These are phyloP conservation scores for Pangasius djambal DNA, from an alignment of 2,797 vertebrate species.

Conservation along the genomic window DNA sequence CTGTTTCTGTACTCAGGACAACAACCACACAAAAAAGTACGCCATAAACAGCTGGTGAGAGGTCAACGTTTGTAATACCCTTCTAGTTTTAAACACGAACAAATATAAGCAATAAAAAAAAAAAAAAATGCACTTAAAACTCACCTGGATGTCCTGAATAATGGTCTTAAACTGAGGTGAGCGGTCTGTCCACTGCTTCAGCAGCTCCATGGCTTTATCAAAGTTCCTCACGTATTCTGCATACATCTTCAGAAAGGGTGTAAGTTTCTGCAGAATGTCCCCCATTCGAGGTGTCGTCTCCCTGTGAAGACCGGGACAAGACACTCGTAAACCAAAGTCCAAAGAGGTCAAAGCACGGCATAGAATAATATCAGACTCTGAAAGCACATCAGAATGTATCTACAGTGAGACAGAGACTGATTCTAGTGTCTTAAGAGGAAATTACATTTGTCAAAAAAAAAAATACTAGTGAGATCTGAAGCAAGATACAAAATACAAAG, in stretches of 20 bases:
- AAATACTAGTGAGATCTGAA: background rate
- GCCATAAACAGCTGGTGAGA: background rate
- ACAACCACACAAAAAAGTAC: background rate
- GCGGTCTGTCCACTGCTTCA: conserved; percentile 91
- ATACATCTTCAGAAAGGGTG: conserved; percentile 99
- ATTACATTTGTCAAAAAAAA: background rate
- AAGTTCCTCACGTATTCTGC: conserved; percentile 97
- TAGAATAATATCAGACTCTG: background rate
- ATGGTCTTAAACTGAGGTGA: conserved; percentile 90
- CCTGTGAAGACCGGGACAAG: conserved; percentile 71
- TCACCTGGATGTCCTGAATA: conserved; percentile 95
- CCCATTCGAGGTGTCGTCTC: conserved; percentile 86
- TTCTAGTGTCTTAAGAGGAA: background rate
- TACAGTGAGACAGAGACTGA: background rate
- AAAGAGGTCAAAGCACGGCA: background rate
- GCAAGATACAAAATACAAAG: conserved; percentile 10
- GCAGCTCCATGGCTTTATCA: conserved; percentile 91
- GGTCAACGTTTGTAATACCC: background rate
- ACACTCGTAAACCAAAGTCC: background rate
- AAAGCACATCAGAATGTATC: background rate
- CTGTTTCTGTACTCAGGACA: conserved; percentile 78
- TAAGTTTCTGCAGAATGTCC: conserved; percentile 94
- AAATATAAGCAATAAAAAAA: background rate
- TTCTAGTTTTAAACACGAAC: background rate
- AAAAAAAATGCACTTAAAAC: conserved; percentile 49